A percentile compares a stretch with the other conserved stretches of the same genome.
These are phyloP conservation scores for Gila orcuttii DNA, from an alignment of 2,113 vertebrate genomes.

Conservation along the genomic window DNA sequence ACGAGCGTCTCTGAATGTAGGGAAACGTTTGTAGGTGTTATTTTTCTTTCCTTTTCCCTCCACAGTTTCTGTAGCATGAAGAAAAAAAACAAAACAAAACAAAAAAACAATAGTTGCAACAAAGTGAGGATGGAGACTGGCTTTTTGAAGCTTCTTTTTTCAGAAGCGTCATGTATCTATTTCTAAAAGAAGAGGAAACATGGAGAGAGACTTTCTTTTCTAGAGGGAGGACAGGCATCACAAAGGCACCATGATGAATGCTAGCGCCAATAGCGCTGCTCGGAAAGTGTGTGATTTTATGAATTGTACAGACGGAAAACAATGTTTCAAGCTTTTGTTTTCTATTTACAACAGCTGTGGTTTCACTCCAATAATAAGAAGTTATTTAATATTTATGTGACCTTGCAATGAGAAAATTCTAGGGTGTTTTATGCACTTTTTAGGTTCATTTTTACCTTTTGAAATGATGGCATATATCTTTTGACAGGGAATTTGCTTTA, in stretches of 20 bases:
- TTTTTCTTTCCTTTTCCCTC: slow-evolving; percentile 51
- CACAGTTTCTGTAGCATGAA: slow-evolving; percentile 58
- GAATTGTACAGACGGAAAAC: slow-evolving; percentile 77
- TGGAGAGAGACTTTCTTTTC: slow-evolving; percentile 47
- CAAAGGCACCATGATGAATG: slow-evolving; percentile 51
- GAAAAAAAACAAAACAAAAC: neutral
- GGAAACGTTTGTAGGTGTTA: slow-evolving; percentile 51
- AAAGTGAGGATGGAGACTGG: slow-evolving; percentile 42
- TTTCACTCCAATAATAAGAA: slow-evolving; percentile 76
- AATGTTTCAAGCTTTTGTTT: slow-evolving; percentile 69
- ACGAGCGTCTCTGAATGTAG: slow-evolving; percentile 51
- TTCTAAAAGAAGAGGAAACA: slow-evolving; percentile 30
- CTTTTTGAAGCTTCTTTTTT: slow-evolving; percentile 54
- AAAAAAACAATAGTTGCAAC: slow-evolving; percentile 14
- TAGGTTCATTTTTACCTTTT: slow-evolving; percentile 80
- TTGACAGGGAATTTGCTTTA: slow-evolving; percentile 84
- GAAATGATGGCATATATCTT: slow-evolving; percentile 74
- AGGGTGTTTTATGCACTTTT: slow-evolving; percentile 85
- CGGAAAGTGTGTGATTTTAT: slow-evolving; percentile 69
- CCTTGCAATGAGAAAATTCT: slow-evolving; percentile 79
- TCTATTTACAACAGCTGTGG: slow-evolving; percentile 76
- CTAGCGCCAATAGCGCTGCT: slow-evolving; percentile 46
- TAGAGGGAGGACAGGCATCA: slow-evolving; percentile 56
- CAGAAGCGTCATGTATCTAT: slow-evolving; percentile 55
- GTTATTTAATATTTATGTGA: slow-evolving; percentile 89